A percentile compares a stretch with the other conserved stretches of the same genome.
These are phyloP conservation scores for Drosophila antonietae DNA, from an alignment of 2,888 invertebrate genomes.

Conservation along the genomic window DNA sequence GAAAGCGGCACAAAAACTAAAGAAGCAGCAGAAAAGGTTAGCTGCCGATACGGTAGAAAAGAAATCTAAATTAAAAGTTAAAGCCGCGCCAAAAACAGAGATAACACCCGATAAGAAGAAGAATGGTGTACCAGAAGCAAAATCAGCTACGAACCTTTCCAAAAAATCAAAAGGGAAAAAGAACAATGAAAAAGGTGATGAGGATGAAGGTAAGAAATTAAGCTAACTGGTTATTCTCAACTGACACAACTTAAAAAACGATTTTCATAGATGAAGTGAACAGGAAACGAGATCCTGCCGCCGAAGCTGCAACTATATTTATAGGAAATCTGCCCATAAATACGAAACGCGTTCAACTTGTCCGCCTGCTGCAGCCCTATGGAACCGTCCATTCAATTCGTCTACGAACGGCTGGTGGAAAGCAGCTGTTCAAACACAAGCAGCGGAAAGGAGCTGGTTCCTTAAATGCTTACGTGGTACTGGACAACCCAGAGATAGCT, in stretches of 20 bases:
- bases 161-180: slow-evolving; percentile 32
- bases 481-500: slow-evolving; percentile 69
- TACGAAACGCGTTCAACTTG: slow-evolving; percentile 81
- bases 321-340: slow-evolving; percentile 83
- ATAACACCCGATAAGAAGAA: slow-evolving; percentile 7
- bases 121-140: slow-evolving; percentile 13
- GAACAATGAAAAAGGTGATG: slow-evolving; percentile 32
- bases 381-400: slow-evolving; percentile 78
- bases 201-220: slow-evolving; percentile 43
- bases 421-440: slow-evolving; percentile 78
- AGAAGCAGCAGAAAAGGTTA: slow-evolving; percentile 56
- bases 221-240: too few relatives aligned
- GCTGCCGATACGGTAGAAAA: slow-evolving; percentile 1
- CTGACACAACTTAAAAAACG: not conserved
- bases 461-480: slow-evolving; percentile 82
- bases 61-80: not conserved
- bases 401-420: slow-evolving; percentile 81
- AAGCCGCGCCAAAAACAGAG: not conserved
- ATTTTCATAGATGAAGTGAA: slow-evolving; percentile 42
- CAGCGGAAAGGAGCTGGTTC: slow-evolving; percentile 73
- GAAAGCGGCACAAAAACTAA: slow-evolving; percentile 72
- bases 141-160: slow-evolving; percentile 16
- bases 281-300: slow-evolving; percentile 52
- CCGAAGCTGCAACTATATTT: slow-evolving; percentile 80
- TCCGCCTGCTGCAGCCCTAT: slow-evolving; percentile 71